A percentile compares a stretch with the other conserved stretches of the same genome.
These are phyloP conservation scores for Cremastobaeus sp. DNA, from an alignment of 2,888 invertebrate genomes.

Conservation along the genomic window DNA sequence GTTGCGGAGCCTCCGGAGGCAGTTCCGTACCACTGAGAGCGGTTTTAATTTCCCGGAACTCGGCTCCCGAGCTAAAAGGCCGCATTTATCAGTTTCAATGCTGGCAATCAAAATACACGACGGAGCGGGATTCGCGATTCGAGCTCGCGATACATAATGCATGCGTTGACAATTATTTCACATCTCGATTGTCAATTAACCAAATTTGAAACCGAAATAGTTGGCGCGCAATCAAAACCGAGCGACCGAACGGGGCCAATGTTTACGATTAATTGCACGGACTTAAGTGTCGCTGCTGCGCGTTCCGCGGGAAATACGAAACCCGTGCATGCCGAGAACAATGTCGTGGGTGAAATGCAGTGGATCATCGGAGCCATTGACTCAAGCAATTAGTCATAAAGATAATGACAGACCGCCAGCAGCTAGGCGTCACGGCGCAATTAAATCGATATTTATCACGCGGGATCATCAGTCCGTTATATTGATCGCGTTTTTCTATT, in stretches of 20 bases:
- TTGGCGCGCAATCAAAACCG: constrained; percentile 26
- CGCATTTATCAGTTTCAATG: constrained; percentile 30
- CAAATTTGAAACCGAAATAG: constrained; percentile 7
- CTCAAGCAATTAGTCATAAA: constrained; percentile 8
- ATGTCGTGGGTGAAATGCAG: constrained; percentile 13
- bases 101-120: constrained; percentile 16
- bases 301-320: constrained; percentile 20
- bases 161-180: constrained; percentile 4
- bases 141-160: not conserved
- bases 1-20: constrained; percentile 2
- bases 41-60: constrained; percentile 20
- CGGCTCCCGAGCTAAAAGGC: not conserved
- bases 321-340: constrained; percentile 3
- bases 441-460: constrained; percentile 12
- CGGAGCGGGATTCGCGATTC: constrained; percentile 1
- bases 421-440: no score
- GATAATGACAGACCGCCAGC: no score
- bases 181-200: constrained; percentile 17
- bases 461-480: constrained; percentile 12
- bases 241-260: constrained; percentile 15
- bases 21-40: constrained; percentile 17
- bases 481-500: constrained; percentile 4
- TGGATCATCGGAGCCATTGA: constrained; percentile 26
- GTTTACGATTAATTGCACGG: constrained; percentile 39
- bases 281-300: constrained; percentile 16